Evolutionary conservation across 1,140 invertebrate species (phyloP), one percentile per base, ranked within the genome.

Genomic region (Panagrolaimus sp.): DNA sequence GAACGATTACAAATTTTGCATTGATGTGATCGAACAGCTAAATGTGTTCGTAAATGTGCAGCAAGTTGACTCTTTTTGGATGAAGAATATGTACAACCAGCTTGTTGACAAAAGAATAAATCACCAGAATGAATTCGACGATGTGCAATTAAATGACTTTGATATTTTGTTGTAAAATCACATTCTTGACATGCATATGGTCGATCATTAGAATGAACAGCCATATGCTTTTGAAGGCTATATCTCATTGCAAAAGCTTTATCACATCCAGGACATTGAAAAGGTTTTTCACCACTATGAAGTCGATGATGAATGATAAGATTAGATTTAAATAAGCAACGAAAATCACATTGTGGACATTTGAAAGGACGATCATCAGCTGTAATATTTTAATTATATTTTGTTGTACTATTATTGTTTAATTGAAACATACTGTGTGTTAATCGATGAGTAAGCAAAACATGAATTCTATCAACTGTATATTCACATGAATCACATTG

Each of bases 21-120:
- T 24, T 85, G 84, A 82, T 88, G 88, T 9, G 87, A 86, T n/a
- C 89, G 83, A 26, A 88, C 86, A 38, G 87, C 87, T 47, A 88
- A 86, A 80, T 89, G 88, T 66, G 85, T 87, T 68, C 88, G 85
- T 76, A 88, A 86, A 83, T 90, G 89, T 65, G 87, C 87, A 45
- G 87, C 87, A 21, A 90, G 81, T 78, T 89, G 89, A 74, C 87
- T 88, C 75, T 88, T 88, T 74, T 89, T 89, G 7, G 88, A 87
- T 7, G 89, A 88, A 38, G 86, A 86, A 76, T 89, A 90, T 71
- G 85, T 86, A 83, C 89, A 90, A 68, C 87, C 85, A 2, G 86
- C 84, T 79, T 88, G 88, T 45, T 87, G 85, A 83, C 89, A 89
- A 62, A 81, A 83, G 74, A 86, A 88, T 6, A 88, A 84, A 71